These are phyloP conservation scores for Ormia ochracea DNA, from an alignment of 2,888 invertebrate genomes.

Conservation along the genomic window DNA sequence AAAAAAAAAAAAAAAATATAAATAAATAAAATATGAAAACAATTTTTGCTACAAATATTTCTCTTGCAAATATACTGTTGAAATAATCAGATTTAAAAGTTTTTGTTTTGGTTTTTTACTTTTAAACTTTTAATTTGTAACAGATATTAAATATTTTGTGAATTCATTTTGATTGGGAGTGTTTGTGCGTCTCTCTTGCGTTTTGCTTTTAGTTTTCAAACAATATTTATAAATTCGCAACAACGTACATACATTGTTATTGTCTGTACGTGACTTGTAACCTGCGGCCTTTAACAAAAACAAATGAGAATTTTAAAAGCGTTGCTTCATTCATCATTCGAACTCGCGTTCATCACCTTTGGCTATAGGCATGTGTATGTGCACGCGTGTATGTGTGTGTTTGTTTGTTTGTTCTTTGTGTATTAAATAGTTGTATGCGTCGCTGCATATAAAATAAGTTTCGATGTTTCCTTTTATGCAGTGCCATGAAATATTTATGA, in stretches of 20 bases:
- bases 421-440: background rate
- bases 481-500: conserved; percentile 23
- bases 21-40: background rate
- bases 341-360: no score
- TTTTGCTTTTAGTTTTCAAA: background rate
- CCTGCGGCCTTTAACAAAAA: conserved; percentile 29
- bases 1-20: background rate
- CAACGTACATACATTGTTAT: conserved; percentile 12
- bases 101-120: no score
- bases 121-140: background rate
- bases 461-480: conserved; percentile 10
- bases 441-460: conserved; percentile 28
- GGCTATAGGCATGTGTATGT: background rate
- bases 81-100: background rate
- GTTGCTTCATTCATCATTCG: conserved; percentile 24
- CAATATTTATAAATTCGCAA: background rate
- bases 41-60: background rate
- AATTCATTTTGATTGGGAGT: background rate
- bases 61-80: background rate
- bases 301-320: conserved; percentile 34
- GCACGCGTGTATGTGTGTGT: background rate
- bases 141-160: background rate
- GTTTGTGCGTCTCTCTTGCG: background rate
- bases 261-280: conserved; percentile 26
- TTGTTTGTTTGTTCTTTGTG: conserved; percentile 11